Conservation (phyloP, 2,888 invertebrate species). For the Melieria omissa region DNA sequence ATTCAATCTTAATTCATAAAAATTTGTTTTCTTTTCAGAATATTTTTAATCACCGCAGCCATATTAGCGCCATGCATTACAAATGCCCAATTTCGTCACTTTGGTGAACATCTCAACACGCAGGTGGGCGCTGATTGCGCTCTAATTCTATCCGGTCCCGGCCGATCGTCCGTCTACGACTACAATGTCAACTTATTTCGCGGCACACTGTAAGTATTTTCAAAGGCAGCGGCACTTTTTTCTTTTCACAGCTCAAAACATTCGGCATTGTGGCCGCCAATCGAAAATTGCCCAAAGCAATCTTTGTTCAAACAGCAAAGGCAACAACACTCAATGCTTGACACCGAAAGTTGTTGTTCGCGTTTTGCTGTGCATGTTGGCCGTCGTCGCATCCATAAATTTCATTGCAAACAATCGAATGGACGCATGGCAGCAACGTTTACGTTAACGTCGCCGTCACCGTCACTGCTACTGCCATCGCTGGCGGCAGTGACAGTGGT, state of each 20-base stretch:
- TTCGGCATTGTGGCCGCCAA: too few species aligned
- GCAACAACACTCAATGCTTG: neutral
- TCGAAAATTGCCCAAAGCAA: neutral
- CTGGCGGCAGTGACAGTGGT: too few species aligned
- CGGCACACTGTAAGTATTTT: constrained; percentile 79
- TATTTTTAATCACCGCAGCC: constrained; percentile 52
- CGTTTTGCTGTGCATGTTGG: neutral
- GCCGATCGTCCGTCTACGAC: constrained; percentile 84
- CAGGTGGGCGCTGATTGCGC: constrained; percentile 76
- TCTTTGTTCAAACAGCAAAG: neutral
- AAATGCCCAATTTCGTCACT: constrained; percentile 61
- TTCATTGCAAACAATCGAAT: too few species aligned
- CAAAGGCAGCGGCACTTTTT: neutral
- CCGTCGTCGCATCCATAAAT: too few species aligned
- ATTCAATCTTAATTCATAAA: neutral
- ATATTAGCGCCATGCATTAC: constrained; percentile 38
- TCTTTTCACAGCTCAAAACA: too few species aligned
- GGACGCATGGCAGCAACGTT: too few species aligned
- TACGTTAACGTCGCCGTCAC: too few species aligned
- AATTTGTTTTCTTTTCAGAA: constrained; percentile 54
- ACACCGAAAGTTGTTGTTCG: neutral
- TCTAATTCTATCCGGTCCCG: constrained; percentile 79
- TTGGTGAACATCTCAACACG: constrained; percentile 59
- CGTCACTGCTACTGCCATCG: too few species aligned
- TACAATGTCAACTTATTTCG: constrained; percentile 86